Evolutionary conservation across 64 coral and sea anemone genomes (phyloP).

Genomic region (Stichodactyla helianthus): DNA sequence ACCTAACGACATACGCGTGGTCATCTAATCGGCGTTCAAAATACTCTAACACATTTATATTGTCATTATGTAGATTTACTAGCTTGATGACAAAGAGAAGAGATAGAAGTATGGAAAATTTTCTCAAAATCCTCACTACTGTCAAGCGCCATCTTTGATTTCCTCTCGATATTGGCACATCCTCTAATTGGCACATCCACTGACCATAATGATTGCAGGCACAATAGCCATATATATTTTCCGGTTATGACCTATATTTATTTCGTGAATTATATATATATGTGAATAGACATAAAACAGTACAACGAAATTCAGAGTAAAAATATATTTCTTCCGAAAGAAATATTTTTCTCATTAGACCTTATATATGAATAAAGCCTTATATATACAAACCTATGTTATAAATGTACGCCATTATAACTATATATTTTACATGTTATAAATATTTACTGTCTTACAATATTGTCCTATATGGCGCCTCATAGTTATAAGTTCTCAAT

Average conservation of each 20-base stretch:
- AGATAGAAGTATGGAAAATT: slow-evolving; percentile 11
- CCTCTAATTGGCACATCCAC: background rate
- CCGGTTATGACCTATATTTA: slow-evolving; percentile 1
- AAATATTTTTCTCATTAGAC: background rate
- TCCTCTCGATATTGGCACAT: slow-evolving; percentile 1
- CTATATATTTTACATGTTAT: too few relatives aligned
- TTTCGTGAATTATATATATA: background rate
- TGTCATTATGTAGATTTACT: slow-evolving; percentile 12
- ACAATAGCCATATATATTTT: slow-evolving; percentile 5
- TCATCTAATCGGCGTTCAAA: slow-evolving; percentile 20
- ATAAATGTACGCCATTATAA: background rate
- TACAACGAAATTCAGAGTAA: slow-evolving; percentile 1
- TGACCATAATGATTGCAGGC: background rate
- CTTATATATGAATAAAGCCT: slow-evolving; percentile 1
- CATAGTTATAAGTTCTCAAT: too few relatives aligned
- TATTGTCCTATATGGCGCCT: too few relatives aligned
- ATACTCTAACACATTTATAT: slow-evolving; percentile 22
- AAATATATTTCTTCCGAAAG: background rate
- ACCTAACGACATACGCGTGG: background rate
- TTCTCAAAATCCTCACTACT: slow-evolving; percentile 11
- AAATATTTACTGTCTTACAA: too few relatives aligned
- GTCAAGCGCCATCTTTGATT: slow-evolving; percentile 3
- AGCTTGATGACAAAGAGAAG: slow-evolving; percentile 7
- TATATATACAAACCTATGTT: background rate
- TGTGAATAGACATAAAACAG: background rate